Base-by-base conservation (phyloP, 2,888 invertebrate genomes). In the Unio delphinus region DNA sequence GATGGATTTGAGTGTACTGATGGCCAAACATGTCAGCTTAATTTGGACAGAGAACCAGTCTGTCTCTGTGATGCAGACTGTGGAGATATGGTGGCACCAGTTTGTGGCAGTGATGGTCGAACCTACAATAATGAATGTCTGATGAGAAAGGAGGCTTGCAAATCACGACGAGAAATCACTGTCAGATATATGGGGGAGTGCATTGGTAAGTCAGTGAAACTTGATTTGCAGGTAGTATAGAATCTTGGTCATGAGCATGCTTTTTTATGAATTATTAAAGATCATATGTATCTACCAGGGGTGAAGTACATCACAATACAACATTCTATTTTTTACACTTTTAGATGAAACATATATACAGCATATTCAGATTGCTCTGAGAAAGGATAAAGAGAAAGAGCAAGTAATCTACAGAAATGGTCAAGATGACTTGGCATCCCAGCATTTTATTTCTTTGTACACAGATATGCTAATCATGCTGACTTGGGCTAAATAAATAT, bases 71-170 rank as follows among this genome's bases (percentile, higher is more conserved):
- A 94, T 69, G 94, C 94, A 80, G 92, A 93, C 64, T 91, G 90
- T 78, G 78, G 83, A 5, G 78, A 78, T 7, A 81, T 80, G 45
- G 80, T 88, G 60, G 73, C 96, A 94, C 91, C 96, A 0, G 95
- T 97, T 8, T 97, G 97, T 89, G 97, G 96, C n/a, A 95, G 95
- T 3, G 97, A 97, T 87, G 93, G 93, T 73, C 95, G 94, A 92
- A 97, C 97, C 0, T 97, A 97, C 92, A 95, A 96, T 87, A 97
- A 97, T 91, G 94, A 94, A 81, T 97, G 97, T 90, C 95, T 96
- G 92, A 91, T 97, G 83, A 94, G 95, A 88, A 95, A 96, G 91
- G 96, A 97, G 90, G 96, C 95, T 85, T 97, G 94, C 90, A 92
- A 94, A 68, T 92, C 93, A 30, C 82, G 94, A 82, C 93, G 94